Evolutionary conservation across 2,888 invertebrate species (phyloP).

Genomic region (Cryptosula pallasiana): DNA sequence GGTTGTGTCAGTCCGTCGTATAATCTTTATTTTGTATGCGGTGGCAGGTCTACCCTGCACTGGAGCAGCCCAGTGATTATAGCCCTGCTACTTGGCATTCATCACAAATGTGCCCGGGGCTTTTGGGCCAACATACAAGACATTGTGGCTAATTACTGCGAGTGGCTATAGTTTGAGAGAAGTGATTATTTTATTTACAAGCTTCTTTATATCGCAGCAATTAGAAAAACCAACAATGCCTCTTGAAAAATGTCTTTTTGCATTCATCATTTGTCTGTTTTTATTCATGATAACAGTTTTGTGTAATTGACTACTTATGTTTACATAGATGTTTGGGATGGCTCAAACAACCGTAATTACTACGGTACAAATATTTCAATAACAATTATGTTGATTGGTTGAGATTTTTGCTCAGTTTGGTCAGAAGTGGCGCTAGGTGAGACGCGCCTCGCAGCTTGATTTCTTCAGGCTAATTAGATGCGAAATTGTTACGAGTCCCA

Average conservation of each 20-base stretch:
- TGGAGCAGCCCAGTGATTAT: too few relatives aligned
- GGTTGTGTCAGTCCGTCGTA: too few relatives aligned
- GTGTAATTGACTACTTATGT: neutral
- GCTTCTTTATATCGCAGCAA: too few relatives aligned
- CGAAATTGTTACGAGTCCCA: neutral
- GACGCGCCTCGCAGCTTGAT: neutral
- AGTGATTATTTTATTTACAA: too few relatives aligned
- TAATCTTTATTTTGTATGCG: too few relatives aligned
- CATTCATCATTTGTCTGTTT: neutral
- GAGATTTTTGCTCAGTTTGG: neutral
- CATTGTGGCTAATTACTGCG: too few relatives aligned
- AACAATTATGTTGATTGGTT: constrained; percentile 1
- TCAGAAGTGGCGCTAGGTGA: neutral
- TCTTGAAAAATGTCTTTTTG: neutral
- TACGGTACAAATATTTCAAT: constrained; percentile 6
- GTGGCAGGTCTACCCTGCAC: too few relatives aligned
- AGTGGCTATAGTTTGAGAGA: too few relatives aligned
- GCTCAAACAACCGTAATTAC: neutral
- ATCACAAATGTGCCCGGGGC: too few relatives aligned
- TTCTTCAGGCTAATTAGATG: neutral
- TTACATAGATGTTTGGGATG: neutral
- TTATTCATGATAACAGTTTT: neutral
- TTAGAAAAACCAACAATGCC: too few relatives aligned
- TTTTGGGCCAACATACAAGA: too few relatives aligned
- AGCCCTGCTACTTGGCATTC: too few relatives aligned